Conservation (phyloP, 2,113 vertebrate genomes). For the Cardinalis cardinalis region DNA sequence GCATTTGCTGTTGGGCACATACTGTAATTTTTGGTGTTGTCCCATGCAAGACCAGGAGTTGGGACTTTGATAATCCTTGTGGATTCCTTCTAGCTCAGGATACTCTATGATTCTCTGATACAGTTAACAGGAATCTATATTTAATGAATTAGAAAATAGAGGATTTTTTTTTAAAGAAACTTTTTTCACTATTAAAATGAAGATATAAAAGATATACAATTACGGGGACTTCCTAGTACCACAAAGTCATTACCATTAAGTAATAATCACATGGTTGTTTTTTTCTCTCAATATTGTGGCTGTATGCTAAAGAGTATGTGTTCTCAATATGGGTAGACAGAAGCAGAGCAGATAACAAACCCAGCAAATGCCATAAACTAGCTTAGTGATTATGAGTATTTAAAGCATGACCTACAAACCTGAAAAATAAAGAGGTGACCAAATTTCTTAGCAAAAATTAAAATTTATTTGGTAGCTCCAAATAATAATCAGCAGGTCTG, state of each 20-base stretch:
- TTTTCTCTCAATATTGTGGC: background rate
- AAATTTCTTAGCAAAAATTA: background rate
- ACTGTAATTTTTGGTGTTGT: background rate
- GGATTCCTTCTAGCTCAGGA: background rate
- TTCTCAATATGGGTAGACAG: background rate
- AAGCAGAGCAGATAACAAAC: background rate
- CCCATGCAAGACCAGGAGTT: background rate
- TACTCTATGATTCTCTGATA: background rate
- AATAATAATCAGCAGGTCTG: background rate
- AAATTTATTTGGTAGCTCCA: background rate
- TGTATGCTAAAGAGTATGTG: background rate
- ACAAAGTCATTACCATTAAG: background rate
- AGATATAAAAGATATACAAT: background rate
- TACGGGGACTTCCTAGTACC: background rate
- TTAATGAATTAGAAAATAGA: background rate
- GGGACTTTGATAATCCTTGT: background rate
- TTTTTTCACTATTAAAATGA: background rate
- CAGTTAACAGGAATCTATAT: background rate
- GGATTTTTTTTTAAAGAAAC: background rate
- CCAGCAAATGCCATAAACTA: background rate
- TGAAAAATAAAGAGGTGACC: background rate
- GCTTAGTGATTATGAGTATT: background rate
- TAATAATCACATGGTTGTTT: background rate
- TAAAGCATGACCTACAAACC: background rate
- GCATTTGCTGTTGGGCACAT: background rate